Base-by-base conservation (phyloP, 2,888 invertebrate species). In the Leucophora obtusa region DNA sequence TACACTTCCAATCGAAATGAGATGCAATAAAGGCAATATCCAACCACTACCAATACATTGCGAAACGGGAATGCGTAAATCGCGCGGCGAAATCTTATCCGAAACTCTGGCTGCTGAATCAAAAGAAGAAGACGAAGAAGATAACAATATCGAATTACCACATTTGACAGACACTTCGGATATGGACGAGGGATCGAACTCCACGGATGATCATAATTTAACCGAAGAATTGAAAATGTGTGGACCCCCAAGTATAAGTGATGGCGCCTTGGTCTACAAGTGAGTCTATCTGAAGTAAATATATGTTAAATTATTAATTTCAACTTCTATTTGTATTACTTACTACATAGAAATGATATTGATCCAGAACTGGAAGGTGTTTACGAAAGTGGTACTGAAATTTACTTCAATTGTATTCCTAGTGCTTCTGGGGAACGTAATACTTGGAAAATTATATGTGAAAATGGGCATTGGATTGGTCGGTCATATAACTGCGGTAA, bases 391-490 rank as follows among this genome's bases (percentile, higher is more conserved):
- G 95, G 95, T 0, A 95, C 95, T 0, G 95, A 96, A 90, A 95
- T 96, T 65, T 94, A 94, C 7, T 96, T 96, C 89, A 93, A 95
- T 85, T 96, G 96, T 87, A 95, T 96, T 83, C 94, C 94, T 1
- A 94, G 94, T 82, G 94, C 95, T 54, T 94, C 95, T 91, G 95
- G 95, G 0, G 96, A 96, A 90, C 94, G 94, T 86, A 95, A 94
- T 28, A 95, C 95, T 0, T 96, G 96, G 96, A 94, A 95, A 84
- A 94, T 96, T 24, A 93, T 95, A 72, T 96, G 96, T 85, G 95
- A 96, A 87, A 94, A 96, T 85, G 96, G 96, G 0, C 93, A 93
- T 83, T 96, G 96, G 96, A 93, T 95, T 79, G 96, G 96, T 21
- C 93, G 95, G 85, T 94, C 95, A 65, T 93, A 94, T 77, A 94